Evolutionary conservation across 1,140 invertebrate species (phyloP).

Genomic region (Lamellibrachia luymesi): DNA sequence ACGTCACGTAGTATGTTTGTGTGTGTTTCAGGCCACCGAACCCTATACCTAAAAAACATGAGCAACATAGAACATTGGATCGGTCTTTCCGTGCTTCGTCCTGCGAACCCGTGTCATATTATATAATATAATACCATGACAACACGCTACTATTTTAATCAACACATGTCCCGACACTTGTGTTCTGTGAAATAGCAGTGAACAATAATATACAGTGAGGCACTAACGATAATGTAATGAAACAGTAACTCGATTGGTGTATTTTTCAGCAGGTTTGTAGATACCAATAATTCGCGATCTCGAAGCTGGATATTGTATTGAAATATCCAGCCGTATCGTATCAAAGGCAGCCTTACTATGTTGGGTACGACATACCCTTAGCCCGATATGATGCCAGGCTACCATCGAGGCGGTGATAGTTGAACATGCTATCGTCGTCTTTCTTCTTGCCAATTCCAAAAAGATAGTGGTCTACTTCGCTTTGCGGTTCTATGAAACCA

Average conservation of each 20-base stretch:
- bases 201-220: too few relatives aligned
- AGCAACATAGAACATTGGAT: not conserved
- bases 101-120: not conserved
- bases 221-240: too few relatives aligned
- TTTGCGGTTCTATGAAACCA: not conserved
- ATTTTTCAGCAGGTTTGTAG: too few relatives aligned
- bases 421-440: not conserved
- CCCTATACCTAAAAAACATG: not conserved
- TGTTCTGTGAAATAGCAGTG: too few relatives aligned
- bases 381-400: not conserved
- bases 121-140: not conserved
- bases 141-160: too few relatives aligned
- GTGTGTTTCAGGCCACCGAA: not conserved
- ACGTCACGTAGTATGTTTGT: not conserved
- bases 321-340: too few relatives aligned
- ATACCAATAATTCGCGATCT: too few relatives aligned
- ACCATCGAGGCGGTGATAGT: not conserved
- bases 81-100: not conserved
- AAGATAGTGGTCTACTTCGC: not conserved
- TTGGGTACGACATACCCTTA: not conserved
- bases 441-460: conserved; percentile 14
- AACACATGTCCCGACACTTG: too few relatives aligned
- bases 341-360: too few relatives aligned
- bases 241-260: too few relatives aligned
- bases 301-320: too few relatives aligned